These are phyloP conservation scores for Podarcis muralis DNA, from an alignment of 2,113 vertebrate genomes.

Conservation along the genomic window DNA sequence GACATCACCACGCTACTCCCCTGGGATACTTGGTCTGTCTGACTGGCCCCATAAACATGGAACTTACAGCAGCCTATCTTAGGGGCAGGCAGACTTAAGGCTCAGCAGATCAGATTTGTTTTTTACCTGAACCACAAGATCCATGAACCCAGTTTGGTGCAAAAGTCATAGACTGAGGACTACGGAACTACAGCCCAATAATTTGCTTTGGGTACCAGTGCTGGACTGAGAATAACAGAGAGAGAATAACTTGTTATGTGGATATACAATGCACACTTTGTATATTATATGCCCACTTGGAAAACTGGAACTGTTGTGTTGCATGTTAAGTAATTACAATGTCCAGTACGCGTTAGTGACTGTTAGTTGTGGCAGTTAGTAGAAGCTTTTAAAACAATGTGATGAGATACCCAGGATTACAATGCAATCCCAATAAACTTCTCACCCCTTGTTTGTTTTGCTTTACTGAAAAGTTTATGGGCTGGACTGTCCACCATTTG, in stretches of 20 bases:
- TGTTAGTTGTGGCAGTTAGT: neutral
- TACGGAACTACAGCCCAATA: no score
- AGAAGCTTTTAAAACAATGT: neutral
- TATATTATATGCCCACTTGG: neutral
- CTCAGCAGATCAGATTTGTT: no score
- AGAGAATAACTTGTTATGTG: neutral
- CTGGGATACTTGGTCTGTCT: neutral
- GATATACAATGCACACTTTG: neutral
- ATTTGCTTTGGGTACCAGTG: no score
- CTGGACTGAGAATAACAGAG: no score
- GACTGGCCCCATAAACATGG: neutral
- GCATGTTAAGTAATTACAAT: neutral
- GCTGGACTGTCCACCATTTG: neutral
- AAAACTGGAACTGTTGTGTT: neutral
- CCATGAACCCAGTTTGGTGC: no score
- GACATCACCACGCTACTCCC: no score
- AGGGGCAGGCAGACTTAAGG: no score
- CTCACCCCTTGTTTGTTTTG: neutral
- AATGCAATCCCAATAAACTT: neutral
- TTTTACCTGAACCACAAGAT: no score
- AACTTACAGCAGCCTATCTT: neutral
- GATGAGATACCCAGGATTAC: neutral
- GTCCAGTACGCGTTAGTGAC: neutral
- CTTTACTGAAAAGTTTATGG: neutral
- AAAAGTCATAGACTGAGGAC: no score